Percentiles rank a stretch among this genome's conserved stretches.
These are phyloP conservation scores for Cossypha heuglini DNA, from an alignment of 2,797 vertebrate genomes.

Conservation along the genomic window DNA sequence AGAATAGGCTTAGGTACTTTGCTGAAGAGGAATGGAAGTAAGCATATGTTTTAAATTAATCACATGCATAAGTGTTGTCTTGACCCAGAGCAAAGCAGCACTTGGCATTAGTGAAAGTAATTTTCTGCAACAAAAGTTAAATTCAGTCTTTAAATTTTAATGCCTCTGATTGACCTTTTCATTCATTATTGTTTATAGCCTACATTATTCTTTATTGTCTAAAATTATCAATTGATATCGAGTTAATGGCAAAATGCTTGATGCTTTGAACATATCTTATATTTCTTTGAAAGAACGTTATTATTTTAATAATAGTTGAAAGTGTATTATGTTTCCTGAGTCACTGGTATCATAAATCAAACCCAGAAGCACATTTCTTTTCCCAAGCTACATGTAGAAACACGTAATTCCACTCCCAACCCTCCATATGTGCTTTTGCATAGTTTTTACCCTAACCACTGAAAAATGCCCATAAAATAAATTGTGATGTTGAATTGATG, in stretches of 20 bases:
- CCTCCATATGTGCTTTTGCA: neutral
- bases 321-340: neutral
- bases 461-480: neutral
- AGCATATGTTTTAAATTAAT: constrained; percentile 31
- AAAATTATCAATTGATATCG: neutral
- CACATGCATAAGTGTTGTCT: neutral
- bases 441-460: neutral
- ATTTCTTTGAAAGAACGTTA: neutral
- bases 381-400: neutral
- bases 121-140: constrained; percentile 22
- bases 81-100: constrained; percentile 12
- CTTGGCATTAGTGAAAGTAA: constrained; percentile 1
- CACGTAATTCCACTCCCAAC: neutral
- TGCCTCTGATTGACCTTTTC: constrained; percentile 1
- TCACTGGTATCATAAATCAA: neutral
- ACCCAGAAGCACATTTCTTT: neutral
- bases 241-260: neutral
- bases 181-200: neutral
- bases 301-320: neutral
- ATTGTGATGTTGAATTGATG: neutral
- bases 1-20: neutral
- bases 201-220: neutral
- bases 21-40: neutral
- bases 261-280: neutral
- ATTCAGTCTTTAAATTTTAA: neutral